Percentiles rank a stretch among this genome's conserved stretches.
Evolutionary conservation across 2,797 vertebrate species (phyloP).

Genomic region (Xiphorhynchus erythropygius): DNA sequence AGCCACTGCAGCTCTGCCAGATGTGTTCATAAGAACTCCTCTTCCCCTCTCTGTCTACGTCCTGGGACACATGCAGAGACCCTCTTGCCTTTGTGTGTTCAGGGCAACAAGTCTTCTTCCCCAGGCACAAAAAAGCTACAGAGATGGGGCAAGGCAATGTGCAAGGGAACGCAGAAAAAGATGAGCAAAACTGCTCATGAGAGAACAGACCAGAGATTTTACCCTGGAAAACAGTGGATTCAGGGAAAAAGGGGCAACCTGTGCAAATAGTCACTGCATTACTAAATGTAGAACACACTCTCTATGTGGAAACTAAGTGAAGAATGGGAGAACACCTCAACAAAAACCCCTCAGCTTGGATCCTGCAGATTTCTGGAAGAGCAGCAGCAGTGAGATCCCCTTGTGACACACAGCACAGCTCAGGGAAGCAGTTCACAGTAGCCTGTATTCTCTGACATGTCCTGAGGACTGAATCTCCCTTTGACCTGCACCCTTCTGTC

Average conservation of each 20-base stretch:
- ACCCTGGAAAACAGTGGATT: background rate
- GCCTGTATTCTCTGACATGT: background rate
- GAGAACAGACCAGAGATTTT: background rate
- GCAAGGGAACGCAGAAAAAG: background rate
- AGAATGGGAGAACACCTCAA: background rate
- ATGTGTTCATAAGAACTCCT: rapidly evolving
- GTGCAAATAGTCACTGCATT: background rate
- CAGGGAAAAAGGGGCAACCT: background rate
- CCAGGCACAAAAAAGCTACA: background rate
- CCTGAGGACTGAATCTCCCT: background rate
- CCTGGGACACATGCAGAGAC: background rate
- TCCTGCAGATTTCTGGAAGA: background rate
- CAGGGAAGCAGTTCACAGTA: background rate
- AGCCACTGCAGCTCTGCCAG: background rate
- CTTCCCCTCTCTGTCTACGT: background rate
- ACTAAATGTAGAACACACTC: background rate
- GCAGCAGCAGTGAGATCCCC: background rate
- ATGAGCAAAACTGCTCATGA: background rate
- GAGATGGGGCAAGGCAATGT: background rate
- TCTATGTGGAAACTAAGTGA: background rate
- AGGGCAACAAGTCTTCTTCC: background rate
- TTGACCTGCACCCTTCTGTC: background rate
- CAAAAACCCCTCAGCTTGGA: background rate
- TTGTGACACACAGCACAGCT: background rate
- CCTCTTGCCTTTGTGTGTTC: background rate